Evolutionary conservation across 2,888 invertebrate species (phyloP), one percentile per base, ranked within the genome.

Genomic region (Sphinx pinastri): DNA sequence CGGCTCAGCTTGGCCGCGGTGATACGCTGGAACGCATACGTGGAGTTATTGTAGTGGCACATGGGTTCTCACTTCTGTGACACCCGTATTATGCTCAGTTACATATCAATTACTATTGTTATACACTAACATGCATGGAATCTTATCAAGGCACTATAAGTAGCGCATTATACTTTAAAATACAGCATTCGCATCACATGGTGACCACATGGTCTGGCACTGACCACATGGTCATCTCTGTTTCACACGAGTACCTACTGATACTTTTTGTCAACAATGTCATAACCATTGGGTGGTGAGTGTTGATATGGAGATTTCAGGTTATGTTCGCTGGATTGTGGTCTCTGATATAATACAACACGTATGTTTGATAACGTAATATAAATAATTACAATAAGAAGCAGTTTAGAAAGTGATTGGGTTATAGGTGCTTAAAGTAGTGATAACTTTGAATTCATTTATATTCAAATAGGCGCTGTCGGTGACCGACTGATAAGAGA

Each of bases 1-100:
- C 70, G 51, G 67, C 16, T 58, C 63, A 52, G 57, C 25, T 49
- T n/a, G 47, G 19, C 14, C 14, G 54, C 54, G 25, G 12, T 70
- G 59, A 67, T 67, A 70, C 49, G 63, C 58, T 19, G 51, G 55
- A 49, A 68, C 51, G 49, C 58, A 10, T 70, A 70, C 70, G 70
- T 70, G 70, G 67, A 58, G 38, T 3, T 52, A 52, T 6, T 19
- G 57, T 45, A 70, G 10, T 70, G 67, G 67, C 55, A 16, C 52
- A 2, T 38, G 2, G 38, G 25, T 16, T 38, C 16, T 63, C 16
- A n/a, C 38, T 38, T 38, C 2, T 19, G 55, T 38, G 16, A 13
- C 63, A 13, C 16, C 19, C 13, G 19, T 45, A 47, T 63, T 49
- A 49, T 19, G 49, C 47, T 57, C 57, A 57, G 19, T 57, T 6